Base-by-base conservation (phyloP, 2,888 invertebrate species). In the Chalcis sispes region DNA sequence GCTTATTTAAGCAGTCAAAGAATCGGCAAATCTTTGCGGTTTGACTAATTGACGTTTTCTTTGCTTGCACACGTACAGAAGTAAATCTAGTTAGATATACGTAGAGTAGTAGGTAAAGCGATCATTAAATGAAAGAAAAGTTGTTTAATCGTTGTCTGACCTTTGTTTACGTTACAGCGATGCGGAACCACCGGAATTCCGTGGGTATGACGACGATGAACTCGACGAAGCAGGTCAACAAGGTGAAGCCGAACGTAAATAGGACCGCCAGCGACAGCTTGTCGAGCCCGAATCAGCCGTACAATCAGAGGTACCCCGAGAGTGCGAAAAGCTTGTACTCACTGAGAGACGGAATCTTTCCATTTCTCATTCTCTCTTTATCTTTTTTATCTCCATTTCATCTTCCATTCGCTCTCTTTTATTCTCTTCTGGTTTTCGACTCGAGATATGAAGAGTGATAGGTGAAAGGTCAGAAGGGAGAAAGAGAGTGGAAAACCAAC, bases 171-270 rank as follows among this genome's bases (percentile, higher is more conserved):
- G 79, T 86, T 84, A 36, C 90, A 95, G 95, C 95, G 88, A 93
- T 95, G 89, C 94, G 95, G 80, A 95, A 95, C 88, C 94, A 94
- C 85, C 92, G 95, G 81, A 94, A 92, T 87, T 94, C 93, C 80
- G 91, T 93, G 72, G 92, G 93, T 88, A 92, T 92, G 80, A 92
- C 92, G 82, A 92, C 92, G 82, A 92, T 94, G 89, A 94, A 94
- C 88, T 94, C 94, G 54, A 93, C 94, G 81, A 93, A 96, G 86
- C 95, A 96, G 89, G 95, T 96, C 87, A 96, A 95, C 90, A 96
- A 96, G 89, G 95, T 96, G 84, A 96, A 96, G 89, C 96, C 96
- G 58, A 96, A 94, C 85, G 95, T 95, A 77, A 95, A 94, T 87
- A 92, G 95, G 89, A 92, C 92, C 76, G 91, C 93, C 66, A 92